Conservation (phyloP, 2,888 invertebrate genomes). For the Coremacera marginata region DNA sequence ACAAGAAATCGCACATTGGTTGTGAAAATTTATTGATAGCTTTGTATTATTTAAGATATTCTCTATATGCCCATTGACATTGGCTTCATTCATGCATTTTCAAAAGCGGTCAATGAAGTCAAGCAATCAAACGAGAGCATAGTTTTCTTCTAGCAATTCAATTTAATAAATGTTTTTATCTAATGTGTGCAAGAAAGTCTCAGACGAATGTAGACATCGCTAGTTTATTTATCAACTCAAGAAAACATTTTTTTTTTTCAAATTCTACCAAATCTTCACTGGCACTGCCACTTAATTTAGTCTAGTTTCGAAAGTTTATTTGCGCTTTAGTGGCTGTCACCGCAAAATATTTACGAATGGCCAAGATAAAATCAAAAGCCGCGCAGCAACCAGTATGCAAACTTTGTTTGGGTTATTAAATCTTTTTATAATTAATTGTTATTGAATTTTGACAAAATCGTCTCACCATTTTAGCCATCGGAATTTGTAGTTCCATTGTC, state of each 20-base stretch:
- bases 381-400: constrained; percentile 13
- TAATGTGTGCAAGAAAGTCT: too few relatives aligned
- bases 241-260: background rate
- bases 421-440: constrained; percentile 30
- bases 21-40: background rate
- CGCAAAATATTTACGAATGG: background rate
- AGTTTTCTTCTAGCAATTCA: background rate
- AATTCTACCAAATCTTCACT: too few relatives aligned
- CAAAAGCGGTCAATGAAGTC: background rate
- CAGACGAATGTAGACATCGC: too few relatives aligned
- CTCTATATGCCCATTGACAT: background rate
- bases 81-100: background rate
- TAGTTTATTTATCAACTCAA: background rate
- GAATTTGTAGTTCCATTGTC: background rate
- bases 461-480: background rate
- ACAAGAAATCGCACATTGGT: constrained; percentile 30
- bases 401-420: constrained; percentile 9
- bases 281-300: too few relatives aligned
- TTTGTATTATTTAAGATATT: background rate
- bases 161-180: too few relatives aligned
- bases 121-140: background rate
- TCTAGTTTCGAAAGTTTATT: background rate
- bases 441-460: constrained; percentile 29
- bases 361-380: background rate
- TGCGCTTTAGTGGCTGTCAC: background rate